Evolutionary conservation across 1,140 invertebrate species (phyloP).

Genomic region (Penaeus chinensis): DNA sequence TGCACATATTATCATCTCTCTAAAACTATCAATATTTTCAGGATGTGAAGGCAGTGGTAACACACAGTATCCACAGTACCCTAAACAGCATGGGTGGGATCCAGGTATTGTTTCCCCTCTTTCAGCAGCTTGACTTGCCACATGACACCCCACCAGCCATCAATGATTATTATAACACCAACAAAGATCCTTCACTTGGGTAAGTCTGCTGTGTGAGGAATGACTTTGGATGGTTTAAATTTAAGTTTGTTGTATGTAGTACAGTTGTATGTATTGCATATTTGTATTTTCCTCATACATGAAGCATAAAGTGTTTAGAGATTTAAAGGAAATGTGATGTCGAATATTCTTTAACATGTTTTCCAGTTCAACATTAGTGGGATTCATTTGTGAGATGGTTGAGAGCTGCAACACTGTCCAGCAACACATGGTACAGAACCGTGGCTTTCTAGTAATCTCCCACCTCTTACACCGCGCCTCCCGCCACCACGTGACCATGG

Average conservation of each 20-base stretch:
- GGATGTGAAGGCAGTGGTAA: constrained; percentile 99
- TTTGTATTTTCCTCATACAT: no score
- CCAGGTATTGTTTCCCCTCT: constrained; percentile 97
- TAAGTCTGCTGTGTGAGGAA: constrained; percentile 68
- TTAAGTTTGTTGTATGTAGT: constrained; percentile 7
- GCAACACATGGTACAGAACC: constrained; percentile 98
- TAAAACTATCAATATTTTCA: constrained; percentile 68
- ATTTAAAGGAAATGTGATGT: neutral
- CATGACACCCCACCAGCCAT: constrained; percentile 66
- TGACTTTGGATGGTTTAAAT: neutral
- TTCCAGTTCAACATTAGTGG: constrained; percentile 92
- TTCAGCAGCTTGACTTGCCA: constrained; percentile 95
- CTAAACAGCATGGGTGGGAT: constrained; percentile 99
- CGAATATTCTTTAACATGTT: neutral
- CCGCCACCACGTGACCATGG: constrained; percentile 90
- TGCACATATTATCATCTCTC: neutral
- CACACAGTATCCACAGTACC: constrained; percentile 98
- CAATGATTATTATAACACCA: constrained; percentile 59
- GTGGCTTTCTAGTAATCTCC: constrained; percentile 97
- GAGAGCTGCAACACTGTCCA: constrained; percentile 97
- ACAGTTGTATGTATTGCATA: no score
- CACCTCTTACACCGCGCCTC: constrained; percentile 89
- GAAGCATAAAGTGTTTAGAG: no score
- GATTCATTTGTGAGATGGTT: constrained; percentile 96
- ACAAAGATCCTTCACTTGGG: constrained; percentile 84